Percentiles rank a stretch among this genome's conserved stretches.
Evolutionary conservation across 2,113 vertebrate species (phyloP).

Genomic region (Muntiacus muntjak): DNA sequence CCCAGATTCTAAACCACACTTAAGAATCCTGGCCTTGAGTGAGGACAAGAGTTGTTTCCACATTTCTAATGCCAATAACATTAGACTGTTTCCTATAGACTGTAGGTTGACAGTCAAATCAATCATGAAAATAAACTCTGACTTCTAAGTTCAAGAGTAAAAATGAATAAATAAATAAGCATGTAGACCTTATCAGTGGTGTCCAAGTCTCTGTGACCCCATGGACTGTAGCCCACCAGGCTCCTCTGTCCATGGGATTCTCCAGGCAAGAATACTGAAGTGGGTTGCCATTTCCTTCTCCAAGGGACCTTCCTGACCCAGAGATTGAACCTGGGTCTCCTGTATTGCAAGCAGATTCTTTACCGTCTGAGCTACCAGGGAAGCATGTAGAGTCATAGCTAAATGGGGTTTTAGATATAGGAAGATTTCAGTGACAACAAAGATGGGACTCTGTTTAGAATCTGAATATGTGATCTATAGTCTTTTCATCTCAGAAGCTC

Average conservation of each 20-base stretch:
- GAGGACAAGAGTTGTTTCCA: not conserved
- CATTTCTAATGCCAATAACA: not conserved
- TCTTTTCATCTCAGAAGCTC: not conserved
- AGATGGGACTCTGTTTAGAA: not conserved
- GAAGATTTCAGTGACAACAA: not conserved
- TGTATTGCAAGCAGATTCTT: not conserved
- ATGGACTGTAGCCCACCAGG: not conserved
- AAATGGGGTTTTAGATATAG: not conserved
- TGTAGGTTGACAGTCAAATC: not conserved
- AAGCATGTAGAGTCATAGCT: not conserved
- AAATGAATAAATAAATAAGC: not conserved
- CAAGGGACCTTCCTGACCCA: not conserved
- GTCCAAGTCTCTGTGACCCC: not conserved
- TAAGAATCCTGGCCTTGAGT: not conserved
- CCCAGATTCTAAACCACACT: not conserved
- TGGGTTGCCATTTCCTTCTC: not conserved
- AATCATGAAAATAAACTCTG: constrained; percentile 16
- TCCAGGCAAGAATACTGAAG: not conserved
- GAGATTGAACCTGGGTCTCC: not conserved
- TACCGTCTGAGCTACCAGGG: not conserved
- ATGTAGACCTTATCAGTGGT: not conserved
- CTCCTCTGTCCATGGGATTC: not conserved
- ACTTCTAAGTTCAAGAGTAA: not conserved
- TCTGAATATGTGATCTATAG: not conserved
- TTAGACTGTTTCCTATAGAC: not conserved